phyloP scores from a whole-genome alignment of 2,797 vertebrate genomes.

The Sebastes jordani region DNA sequence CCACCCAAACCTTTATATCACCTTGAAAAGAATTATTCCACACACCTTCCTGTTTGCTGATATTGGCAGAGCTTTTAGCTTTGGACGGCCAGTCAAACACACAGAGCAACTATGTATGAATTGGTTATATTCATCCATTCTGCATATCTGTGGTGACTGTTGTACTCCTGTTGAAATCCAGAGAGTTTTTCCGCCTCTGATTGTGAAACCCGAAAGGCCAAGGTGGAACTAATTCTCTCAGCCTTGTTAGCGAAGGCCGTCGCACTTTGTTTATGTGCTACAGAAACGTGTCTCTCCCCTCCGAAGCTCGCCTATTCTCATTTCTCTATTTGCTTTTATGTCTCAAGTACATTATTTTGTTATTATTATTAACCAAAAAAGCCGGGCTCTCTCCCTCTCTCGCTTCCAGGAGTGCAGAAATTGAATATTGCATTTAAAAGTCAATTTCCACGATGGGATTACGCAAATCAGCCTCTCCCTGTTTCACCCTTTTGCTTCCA shows the following conservation, averaged over 20 bases:
- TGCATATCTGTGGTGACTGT: constrained; percentile 17
- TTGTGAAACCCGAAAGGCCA: constrained; percentile 67
- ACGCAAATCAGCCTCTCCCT: constrained; percentile 81
- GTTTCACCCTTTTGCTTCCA: constrained; percentile 65
- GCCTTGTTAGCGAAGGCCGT: constrained; percentile 72
- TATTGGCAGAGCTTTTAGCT: constrained; percentile 11
- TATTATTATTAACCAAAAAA: constrained; percentile 81
- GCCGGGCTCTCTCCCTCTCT: constrained; percentile 41
- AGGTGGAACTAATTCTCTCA: constrained; percentile 70
- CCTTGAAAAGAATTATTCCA: constrained; percentile 3
- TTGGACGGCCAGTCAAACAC: neutral
- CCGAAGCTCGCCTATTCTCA: constrained; percentile 64
- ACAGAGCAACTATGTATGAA: neutral
- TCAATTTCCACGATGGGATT: constrained; percentile 85
- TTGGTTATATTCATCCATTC: constrained; percentile 19
- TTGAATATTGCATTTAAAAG: constrained; percentile 88
- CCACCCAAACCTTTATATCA: neutral
- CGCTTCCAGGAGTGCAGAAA: constrained; percentile 71
- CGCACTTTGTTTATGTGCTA: constrained; percentile 73
- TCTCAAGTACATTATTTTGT: constrained; percentile 84
- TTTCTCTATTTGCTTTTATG: constrained; percentile 84
- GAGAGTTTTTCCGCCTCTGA: constrained; percentile 50
- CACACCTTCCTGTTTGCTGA: constrained; percentile 8
- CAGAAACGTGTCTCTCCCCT: constrained; percentile 68
- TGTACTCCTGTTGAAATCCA: constrained; percentile 30